Evolutionary conservation across 2,113 vertebrate species (phyloP).

Genomic region (Menura novaehollandiae): DNA sequence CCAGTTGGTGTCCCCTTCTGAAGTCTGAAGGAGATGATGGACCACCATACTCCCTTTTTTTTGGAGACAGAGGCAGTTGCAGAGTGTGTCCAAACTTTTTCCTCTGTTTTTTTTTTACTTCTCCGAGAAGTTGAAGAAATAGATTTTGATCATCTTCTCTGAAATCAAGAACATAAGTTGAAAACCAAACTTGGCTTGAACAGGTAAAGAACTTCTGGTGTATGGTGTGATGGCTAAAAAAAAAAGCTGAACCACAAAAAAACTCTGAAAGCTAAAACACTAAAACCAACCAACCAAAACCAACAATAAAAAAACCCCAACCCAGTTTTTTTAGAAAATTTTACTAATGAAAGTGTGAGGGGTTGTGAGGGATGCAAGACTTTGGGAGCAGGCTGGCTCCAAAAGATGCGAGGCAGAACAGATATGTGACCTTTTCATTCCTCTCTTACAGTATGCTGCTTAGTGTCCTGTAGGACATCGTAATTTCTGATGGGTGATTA

Average conservation of each 20-base stretch:
- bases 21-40: not conserved
- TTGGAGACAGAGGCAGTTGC: not conserved
- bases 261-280: not conserved
- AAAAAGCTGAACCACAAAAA: not conserved
- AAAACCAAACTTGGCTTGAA: not conserved
- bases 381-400: not conserved
- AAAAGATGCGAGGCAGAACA: not conserved
- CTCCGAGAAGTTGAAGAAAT: not conserved
- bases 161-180: not conserved
- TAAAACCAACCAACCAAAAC: not conserved
- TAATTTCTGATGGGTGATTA: not conserved
- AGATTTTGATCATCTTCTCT: not conserved
- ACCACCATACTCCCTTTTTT: not conserved
- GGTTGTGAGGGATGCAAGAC: not conserved
- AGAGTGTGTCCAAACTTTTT: not conserved
- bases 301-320: not conserved
- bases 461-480: not conserved
- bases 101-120: no score
- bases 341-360: not conserved
- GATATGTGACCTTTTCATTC: accelerated
- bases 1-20: not conserved
- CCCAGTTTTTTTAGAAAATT: not conserved
- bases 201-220: not conserved
- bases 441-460: not conserved
- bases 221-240: not conserved